Evolutionary conservation across 2,888 invertebrate species (phyloP), one percentile per base, ranked within the genome.

Genomic region (Aphrophora alni): DNA sequence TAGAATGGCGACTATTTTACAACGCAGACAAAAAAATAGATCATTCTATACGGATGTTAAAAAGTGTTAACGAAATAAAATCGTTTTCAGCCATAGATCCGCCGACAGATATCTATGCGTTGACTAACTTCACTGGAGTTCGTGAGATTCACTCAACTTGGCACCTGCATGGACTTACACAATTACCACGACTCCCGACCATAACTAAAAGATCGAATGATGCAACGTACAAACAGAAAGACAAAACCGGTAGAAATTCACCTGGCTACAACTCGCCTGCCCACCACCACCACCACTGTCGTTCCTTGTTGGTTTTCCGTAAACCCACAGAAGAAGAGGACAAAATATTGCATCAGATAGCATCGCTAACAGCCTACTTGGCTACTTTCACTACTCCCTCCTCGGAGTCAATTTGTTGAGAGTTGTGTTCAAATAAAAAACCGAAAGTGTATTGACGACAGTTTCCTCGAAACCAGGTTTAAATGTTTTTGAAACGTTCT

Each of bases 241-340:
- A 21, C 59, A 59, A 44, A 59, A 59, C 59, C 59, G 59, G 59
- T 59, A 59, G 59, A 59, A 59, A 59, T 21, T 59, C 59, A 59
- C 59, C 21, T 59, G 59, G 59, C 59, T 21, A 21, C n/a, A n/a
- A 7, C 21, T 4, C 59, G 59, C 59, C 10, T 44, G 33, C 44
- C 14, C 44, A 17, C 44, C 44, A 8, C 10, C 33, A n/a, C 33
- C 33, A 33, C 33, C 33, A 10, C 33, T 10, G 33, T 33, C 44
- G 14, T 44, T 44, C 44, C 17, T 14, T 44, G 44, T 33, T 33
- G 33, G 33, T 33, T 33, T 33, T 1, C 44, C 44, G 8, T 44
- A 44, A 44, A 44, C 44, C 44, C 44, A 44, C 44, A 44, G 21
- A 21, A 2, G 59, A 59, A 21, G 44, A 44, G 44, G 59, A 59